phyloP scores from a whole-genome alignment of 1,140 invertebrate species.

The Chironomus striatipennis region DNA sequence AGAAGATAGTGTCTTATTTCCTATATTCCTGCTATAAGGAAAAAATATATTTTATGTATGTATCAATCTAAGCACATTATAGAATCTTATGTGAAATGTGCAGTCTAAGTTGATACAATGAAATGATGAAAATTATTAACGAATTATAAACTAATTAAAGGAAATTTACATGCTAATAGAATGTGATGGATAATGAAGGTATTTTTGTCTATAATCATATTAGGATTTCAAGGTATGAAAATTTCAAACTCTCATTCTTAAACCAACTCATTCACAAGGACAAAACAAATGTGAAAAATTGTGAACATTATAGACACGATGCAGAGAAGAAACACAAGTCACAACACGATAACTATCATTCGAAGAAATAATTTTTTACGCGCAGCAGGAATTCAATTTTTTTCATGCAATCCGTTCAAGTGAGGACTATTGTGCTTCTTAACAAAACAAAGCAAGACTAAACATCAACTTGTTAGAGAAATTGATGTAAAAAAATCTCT shows the following conservation, averaged over 20 bases:
- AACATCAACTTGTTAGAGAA: too few relatives aligned
- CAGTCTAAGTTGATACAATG: conserved; percentile 14
- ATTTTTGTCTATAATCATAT: too few relatives aligned
- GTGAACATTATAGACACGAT: background rate
- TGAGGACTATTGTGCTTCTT: too few relatives aligned
- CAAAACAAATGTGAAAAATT: background rate
- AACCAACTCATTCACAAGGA: background rate
- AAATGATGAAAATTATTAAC: background rate
- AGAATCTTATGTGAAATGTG: background rate
- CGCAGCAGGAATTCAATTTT: background rate
- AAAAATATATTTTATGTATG: conserved; percentile 7
- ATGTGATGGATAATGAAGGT: too few relatives aligned
- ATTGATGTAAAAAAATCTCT: too few relatives aligned
- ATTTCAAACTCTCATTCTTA: background rate
- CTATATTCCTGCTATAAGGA: background rate
- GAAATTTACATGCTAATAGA: too few relatives aligned
- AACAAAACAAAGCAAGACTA: too few relatives aligned
- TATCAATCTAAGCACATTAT: conserved; percentile 9
- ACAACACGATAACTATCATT: conserved; percentile 8
- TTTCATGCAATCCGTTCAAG: background rate
- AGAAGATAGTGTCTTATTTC: background rate
- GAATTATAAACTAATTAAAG: too few relatives aligned
- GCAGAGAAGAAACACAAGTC: background rate
- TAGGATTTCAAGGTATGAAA: too few relatives aligned
- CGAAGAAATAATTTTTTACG: background rate